Percentiles rank a stretch among this genome's conserved stretches.
These are phyloP conservation scores for Bos javanicus DNA, from an alignment of 2,113 vertebrate species.

Conservation along the genomic window DNA sequence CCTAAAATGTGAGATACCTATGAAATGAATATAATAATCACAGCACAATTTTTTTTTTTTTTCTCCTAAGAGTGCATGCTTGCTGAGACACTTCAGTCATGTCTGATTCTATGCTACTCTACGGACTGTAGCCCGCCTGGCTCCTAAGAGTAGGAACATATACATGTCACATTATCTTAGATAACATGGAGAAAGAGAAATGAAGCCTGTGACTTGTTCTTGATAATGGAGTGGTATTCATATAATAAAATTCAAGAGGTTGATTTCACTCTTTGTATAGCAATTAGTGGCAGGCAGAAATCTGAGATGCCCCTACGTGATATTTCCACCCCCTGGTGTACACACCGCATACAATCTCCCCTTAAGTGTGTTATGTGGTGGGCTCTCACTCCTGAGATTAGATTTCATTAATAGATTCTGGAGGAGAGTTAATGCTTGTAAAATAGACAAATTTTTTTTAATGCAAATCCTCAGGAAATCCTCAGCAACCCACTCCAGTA, in stretches of 20 bases:
- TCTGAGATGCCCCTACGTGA: neutral
- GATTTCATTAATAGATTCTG: neutral
- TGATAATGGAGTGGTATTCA: neutral
- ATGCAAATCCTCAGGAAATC: neutral
- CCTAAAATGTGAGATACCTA: neutral
- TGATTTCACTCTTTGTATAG: neutral
- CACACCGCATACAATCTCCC: neutral
- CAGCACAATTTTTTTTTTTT: neutral
- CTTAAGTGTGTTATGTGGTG: neutral
- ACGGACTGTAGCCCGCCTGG: fast-evolving
- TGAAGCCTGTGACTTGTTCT: neutral
- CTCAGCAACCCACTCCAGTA: neutral
- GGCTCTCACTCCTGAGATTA: neutral
- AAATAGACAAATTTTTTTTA: neutral
- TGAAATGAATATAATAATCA: neutral
- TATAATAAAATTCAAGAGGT: neutral
- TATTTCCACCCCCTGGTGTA: neutral
- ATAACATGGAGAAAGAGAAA: neutral
- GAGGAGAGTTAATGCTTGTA: neutral
- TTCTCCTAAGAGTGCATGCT: neutral
- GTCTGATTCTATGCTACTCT: neutral
- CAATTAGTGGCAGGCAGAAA: neutral
- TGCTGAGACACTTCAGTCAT: neutral
- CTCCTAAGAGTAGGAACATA: neutral
- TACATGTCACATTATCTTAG: neutral